These are phyloP conservation scores for Drosophila niveifrons DNA, from an alignment of 2,888 invertebrate species.

Conservation along the genomic window DNA sequence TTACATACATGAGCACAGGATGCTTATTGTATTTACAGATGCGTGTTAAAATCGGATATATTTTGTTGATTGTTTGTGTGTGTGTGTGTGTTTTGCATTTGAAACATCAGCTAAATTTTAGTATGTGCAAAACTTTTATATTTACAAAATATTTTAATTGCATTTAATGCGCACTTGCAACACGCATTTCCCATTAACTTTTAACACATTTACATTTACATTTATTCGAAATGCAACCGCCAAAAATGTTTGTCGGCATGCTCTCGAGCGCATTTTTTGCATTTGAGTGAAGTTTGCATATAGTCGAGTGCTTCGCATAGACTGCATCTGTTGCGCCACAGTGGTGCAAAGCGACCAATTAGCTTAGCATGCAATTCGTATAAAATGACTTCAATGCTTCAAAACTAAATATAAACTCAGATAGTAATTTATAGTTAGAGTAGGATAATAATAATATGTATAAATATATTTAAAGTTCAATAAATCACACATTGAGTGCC, in stretches of 20 bases:
- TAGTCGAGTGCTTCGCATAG: conserved; percentile 35
- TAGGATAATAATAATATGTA: no score
- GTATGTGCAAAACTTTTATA: not conserved
- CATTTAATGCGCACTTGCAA: conserved; percentile 14
- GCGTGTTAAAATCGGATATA: not conserved
- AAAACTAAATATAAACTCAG: no score
- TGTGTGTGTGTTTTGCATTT: conserved; percentile 39
- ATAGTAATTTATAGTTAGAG: no score
- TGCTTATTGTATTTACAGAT: conserved; percentile 28
- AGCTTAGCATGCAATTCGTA: not conserved
- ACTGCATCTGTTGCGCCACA: conserved; percentile 53
- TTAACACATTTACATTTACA: conserved; percentile 2
- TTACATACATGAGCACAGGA: conserved; percentile 16
- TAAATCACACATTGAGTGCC: not conserved
- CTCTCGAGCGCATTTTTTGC: not conserved
- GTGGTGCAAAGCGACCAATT: conserved; percentile 24
- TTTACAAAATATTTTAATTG: conserved; percentile 16
- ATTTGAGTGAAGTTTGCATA: conserved; percentile 25
- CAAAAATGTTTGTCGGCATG: conserved; percentile 27
- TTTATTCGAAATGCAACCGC: conserved; percentile 33
- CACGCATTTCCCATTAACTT: conserved; percentile 45
- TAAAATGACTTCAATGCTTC: no score
- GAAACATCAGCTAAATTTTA: no score
- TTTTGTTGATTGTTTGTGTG: not conserved
- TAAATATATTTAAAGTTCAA: not conserved